phyloP scores from a whole-genome alignment of 2,113 vertebrate species.

The Gavia stellata region DNA sequence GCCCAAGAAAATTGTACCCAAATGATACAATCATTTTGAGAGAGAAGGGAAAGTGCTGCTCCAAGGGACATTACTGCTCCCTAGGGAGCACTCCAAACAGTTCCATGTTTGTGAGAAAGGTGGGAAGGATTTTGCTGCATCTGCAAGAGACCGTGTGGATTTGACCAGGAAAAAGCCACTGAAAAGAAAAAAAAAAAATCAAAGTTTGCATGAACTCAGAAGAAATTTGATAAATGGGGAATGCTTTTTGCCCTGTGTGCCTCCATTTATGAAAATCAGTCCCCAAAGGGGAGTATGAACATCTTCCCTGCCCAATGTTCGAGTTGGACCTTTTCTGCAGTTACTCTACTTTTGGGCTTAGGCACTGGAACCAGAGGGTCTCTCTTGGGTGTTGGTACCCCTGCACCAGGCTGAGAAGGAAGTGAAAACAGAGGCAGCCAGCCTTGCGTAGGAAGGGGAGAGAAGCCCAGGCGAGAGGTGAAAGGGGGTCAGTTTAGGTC shows the following conservation, averaged over 20 bases:
- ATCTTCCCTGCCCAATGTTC: not conserved
- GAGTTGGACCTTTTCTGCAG: not conserved
- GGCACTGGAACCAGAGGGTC: not conserved
- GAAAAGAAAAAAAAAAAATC: not conserved
- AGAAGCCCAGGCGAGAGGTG: not conserved
- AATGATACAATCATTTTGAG: not conserved
- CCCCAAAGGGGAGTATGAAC: not conserved
- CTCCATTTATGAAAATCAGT: not conserved
- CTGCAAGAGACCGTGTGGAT: not conserved
- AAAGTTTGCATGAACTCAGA: not conserved
- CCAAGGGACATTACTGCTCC: not conserved
- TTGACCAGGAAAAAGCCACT: not conserved
- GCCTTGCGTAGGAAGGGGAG: not conserved
- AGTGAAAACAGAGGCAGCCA: not conserved
- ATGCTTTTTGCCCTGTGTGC: not conserved
- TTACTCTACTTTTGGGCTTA: not conserved
- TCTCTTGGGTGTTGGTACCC: not conserved
- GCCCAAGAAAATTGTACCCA: not conserved
- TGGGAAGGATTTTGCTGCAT: not conserved
- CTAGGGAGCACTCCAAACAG: not conserved
- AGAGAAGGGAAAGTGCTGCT: not conserved
- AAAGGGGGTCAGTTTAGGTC: not conserved
- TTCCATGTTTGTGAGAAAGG: not conserved
- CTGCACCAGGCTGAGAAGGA: not conserved
- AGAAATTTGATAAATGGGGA: not conserved